Evolutionary conservation across 1,140 invertebrate species (phyloP).

Genomic region (Bacillus rossius): DNA sequence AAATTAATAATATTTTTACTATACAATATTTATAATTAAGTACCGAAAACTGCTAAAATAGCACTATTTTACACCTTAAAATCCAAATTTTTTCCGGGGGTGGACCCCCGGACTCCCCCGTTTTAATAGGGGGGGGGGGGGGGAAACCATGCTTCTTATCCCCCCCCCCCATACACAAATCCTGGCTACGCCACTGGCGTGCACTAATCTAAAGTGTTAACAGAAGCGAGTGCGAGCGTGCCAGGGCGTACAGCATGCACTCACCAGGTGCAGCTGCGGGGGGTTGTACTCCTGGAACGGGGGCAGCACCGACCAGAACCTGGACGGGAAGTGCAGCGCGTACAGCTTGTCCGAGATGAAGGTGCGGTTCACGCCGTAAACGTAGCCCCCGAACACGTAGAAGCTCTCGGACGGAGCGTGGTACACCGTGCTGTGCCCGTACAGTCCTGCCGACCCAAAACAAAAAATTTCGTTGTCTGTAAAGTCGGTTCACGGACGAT

Average conservation of each 20-base stretch:
- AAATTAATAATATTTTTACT: no score
- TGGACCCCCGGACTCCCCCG: no score
- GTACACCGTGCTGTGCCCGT: conserved; percentile 87
- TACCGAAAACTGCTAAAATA: no score
- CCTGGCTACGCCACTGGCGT: no score
- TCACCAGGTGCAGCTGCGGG: conserved; percentile 35
- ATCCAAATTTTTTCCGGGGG: no score
- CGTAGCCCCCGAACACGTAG: conserved; percentile 87
- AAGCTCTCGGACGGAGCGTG: conserved; percentile 73
- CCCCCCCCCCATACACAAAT: background rate
- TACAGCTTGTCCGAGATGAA: conserved; percentile 68
- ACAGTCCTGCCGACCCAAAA: conserved; percentile 59
- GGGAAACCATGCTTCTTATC: no score
- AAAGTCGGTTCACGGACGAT: no score
- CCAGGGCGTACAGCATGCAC: conserved; percentile 7
- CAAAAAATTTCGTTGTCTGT: no score
- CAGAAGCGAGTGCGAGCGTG: background rate
- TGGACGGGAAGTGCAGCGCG: conserved; percentile 67
- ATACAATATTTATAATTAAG: no score
- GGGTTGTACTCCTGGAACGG: conserved; percentile 56
- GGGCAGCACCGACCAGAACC: conserved; percentile 71
- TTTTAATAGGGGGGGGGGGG: no score
- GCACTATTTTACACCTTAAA: no score
- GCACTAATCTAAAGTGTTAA: conserved; percentile 29
- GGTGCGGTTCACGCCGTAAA: conserved; percentile 65